phyloP scores from a whole-genome alignment of 2,113 vertebrate genomes.

The Bubo bubo region DNA sequence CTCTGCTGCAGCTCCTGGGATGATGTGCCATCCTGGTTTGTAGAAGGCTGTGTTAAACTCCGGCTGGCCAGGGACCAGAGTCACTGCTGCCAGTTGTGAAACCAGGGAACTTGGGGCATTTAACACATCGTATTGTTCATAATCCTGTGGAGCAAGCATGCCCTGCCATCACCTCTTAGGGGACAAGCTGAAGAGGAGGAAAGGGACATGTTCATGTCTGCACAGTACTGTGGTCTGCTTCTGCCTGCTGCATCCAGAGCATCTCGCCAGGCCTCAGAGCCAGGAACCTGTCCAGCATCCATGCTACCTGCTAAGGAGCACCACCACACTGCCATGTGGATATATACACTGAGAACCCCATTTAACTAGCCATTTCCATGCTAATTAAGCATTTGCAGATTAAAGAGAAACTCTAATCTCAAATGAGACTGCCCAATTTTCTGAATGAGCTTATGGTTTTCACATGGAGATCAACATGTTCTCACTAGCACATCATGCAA shows the following conservation, averaged over 20 bases:
- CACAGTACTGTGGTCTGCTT: background rate
- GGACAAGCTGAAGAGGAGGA: background rate
- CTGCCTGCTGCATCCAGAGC: background rate
- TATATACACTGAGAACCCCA: background rate
- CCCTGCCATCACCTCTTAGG: background rate
- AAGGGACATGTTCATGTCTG: background rate
- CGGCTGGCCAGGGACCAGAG: background rate
- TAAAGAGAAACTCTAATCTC: conserved; percentile 23
- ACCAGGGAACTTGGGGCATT: background rate
- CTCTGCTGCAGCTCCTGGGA: background rate
- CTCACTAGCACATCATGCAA: background rate
- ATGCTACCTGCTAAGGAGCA: background rate
- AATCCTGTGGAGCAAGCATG: background rate
- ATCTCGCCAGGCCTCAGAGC: background rate
- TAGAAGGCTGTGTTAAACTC: background rate
- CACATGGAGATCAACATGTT: conserved; percentile 3
- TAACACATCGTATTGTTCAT: fast-evolving
- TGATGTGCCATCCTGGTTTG: background rate
- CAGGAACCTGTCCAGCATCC: background rate
- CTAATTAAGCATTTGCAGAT: conserved; percentile 42
- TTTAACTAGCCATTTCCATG: conserved; percentile 6
- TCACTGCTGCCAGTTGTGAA: background rate
- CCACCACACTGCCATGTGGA: fast-evolving
- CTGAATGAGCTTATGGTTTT: conserved; percentile 25
- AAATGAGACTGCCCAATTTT: conserved; percentile 19